Evolutionary conservation across 2,888 invertebrate species (phyloP), one percentile per base, ranked within the genome.

Genomic region (Entomobrya proxima): DNA sequence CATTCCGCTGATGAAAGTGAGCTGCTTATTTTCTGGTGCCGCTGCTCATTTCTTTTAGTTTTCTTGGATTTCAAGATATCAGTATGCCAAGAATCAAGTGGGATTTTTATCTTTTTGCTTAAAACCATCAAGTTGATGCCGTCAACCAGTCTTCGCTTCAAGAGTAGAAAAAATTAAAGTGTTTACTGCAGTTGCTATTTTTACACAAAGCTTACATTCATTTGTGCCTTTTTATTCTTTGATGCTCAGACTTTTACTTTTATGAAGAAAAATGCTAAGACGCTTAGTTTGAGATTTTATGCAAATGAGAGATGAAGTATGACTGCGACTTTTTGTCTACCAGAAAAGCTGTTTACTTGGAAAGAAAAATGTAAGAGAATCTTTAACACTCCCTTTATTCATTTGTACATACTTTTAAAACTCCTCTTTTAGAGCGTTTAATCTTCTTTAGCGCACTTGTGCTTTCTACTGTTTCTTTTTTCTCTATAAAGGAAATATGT

Each of bases 221-320:
- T n/a, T n/a, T n/a, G n/a, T n/a, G n/a, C n/a, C n/a, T n/a, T n/a
- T n/a, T n/a, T n/a, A n/a, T n/a, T n/a, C 55, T 27, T 30, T 55
- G 11, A 58, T 77, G 5, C 37, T 9, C 13, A 18, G 52, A 50
- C 24, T 30, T 61, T 61, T 61, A 13, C 13, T 27, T 61, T 61
- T 13, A 21, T 35, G 24, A 18, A 11, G 47, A 7, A 27, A 58
- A 30, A 32, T n/a, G 35, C 32, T 64, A 64, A 64, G 35, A 35
- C 32, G 61, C 61, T 64, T 50, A 21, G 40, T 21, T 67, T 24
- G 13, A 47, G 35, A 80, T 69, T 80, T 67, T 67, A 80, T 67
- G 79, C 69, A 67, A 80, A 80, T 80, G 67, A 80, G 37, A 44
- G 69, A 64, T 61, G 64, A 78, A 78, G 50, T 40, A 61, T 78